Percentiles rank a stretch among this genome's conserved stretches.
Evolutionary conservation across 2,113 vertebrate species (phyloP).

Genomic region (Hydrolagus affinis): DNA sequence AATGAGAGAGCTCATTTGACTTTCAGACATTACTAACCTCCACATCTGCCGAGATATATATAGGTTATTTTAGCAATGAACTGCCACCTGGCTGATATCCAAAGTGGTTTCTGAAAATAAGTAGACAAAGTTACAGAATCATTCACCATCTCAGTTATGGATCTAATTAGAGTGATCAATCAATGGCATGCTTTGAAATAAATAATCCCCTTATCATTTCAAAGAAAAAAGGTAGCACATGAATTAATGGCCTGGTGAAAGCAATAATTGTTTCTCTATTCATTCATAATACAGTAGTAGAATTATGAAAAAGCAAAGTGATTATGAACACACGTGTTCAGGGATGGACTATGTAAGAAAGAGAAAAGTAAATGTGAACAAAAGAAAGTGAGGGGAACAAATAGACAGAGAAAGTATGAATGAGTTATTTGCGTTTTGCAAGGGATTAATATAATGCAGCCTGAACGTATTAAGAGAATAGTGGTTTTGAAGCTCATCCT

Average conservation of each 20-base stretch:
- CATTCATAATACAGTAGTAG: slow-evolving; percentile 12
- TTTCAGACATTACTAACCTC: neutral
- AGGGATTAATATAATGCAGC: neutral
- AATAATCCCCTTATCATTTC: slow-evolving; percentile 1
- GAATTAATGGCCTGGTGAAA: neutral
- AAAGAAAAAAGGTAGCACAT: neutral
- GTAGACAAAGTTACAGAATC: neutral
- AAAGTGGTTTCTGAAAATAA: slow-evolving; percentile 16
- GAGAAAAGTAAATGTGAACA: neutral
- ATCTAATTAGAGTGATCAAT: slow-evolving; percentile 7
- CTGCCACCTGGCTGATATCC: neutral
- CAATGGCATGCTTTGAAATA: slow-evolving; percentile 1
- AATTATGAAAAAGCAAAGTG: neutral
- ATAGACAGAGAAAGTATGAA: neutral
- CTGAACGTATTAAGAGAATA: neutral
- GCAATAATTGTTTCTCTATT: slow-evolving; percentile 16
- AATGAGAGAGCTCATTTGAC: neutral
- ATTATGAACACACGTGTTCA: neutral
- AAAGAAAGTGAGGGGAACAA: neutral
- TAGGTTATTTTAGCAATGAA: neutral
- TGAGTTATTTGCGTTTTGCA: neutral
- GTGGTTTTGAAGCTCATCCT: neutral
- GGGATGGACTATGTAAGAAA: neutral
- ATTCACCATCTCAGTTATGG: slow-evolving; percentile 3
- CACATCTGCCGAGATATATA: neutral